These are phyloP conservation scores for Nomada fucata DNA, from an alignment of 2,888 invertebrate genomes.

Conservation along the genomic window DNA sequence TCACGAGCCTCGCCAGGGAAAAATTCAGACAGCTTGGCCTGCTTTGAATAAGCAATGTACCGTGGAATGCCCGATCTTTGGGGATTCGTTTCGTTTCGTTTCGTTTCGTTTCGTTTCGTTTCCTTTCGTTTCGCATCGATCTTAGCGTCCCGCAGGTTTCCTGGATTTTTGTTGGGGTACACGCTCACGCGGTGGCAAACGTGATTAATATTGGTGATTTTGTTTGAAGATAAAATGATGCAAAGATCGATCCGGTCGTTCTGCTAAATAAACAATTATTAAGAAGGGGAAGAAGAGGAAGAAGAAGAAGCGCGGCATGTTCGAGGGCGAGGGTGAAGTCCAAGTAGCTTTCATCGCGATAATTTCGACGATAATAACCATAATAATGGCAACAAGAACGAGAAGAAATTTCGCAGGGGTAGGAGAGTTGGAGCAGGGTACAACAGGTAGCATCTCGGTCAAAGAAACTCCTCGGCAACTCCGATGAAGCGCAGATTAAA, in stretches of 20 bases:
- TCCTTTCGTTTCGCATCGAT: constrained; percentile 32
- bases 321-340: background rate
- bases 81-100: constrained; percentile 34
- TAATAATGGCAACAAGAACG: constrained; percentile 14
- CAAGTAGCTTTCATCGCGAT: constrained; percentile 16
- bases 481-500: background rate
- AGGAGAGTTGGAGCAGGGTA: constrained; percentile 1
- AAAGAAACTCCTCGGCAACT: background rate
- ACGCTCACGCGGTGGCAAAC: no score
- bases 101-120: constrained; percentile 43
- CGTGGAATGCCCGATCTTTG: constrained; percentile 9
- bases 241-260: no score
- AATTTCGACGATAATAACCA: constrained; percentile 35
- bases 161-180: background rate
- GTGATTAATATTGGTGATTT: background rate
- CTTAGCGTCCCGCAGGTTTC: background rate
- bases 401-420: constrained; percentile 16
- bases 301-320: background rate
- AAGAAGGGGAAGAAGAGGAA: constrained; percentile 6
- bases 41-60: constrained; percentile 55
- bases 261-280: constrained; percentile 16
- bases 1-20: constrained; percentile 16
- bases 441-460: constrained; percentile 37
- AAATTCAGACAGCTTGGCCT: constrained; percentile 34
- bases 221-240: no score